These are phyloP conservation scores for Rhinophrynus dorsalis DNA, from an alignment of 2,797 vertebrate genomes.

Conservation along the genomic window DNA sequence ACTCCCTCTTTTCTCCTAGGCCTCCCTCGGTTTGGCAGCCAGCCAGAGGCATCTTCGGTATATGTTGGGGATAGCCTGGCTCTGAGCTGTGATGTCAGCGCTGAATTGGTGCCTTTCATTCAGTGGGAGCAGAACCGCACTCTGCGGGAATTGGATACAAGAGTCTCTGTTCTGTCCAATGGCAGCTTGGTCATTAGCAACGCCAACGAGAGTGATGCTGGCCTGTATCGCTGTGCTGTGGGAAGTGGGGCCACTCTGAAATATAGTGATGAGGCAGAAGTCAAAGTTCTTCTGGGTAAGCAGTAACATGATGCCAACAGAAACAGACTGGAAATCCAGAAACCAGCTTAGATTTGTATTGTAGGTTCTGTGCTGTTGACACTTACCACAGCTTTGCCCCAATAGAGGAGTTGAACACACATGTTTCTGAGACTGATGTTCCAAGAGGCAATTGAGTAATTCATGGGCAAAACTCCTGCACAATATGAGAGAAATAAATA, in stretches of 20 bases:
- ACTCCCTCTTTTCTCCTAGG: slow-evolving; percentile 62
- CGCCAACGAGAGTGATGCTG: slow-evolving; percentile 75
- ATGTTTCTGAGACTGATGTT: no score
- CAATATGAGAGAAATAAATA: no score
- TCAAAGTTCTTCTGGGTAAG: slow-evolving; percentile 83
- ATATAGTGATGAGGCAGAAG: slow-evolving; percentile 86
- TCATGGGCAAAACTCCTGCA: no score
- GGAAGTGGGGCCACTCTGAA: slow-evolving; percentile 82
- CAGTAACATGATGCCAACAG: no score
- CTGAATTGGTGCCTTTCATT: slow-evolving; percentile 80
- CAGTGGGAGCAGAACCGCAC: slow-evolving; percentile 86
- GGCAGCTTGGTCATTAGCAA: slow-evolving; percentile 87
- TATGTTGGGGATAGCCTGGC: slow-evolving; percentile 73
- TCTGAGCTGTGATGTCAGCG: slow-evolving; percentile 84
- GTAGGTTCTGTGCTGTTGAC: no score
- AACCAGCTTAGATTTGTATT: no score
- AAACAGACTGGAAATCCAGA: no score
- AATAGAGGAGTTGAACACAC: no score
- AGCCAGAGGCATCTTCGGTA: slow-evolving; percentile 74
- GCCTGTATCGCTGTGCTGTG: slow-evolving; percentile 85
- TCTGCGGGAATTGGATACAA: slow-evolving; percentile 66
- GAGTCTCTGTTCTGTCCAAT: slow-evolving; percentile 72
- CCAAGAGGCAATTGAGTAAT: no score
- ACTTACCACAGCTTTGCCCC: no score
- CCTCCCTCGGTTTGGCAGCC: slow-evolving; percentile 82